Conservation (phyloP, 2,113 vertebrate genomes). For the Lepisosteus oculatus region DNA sequence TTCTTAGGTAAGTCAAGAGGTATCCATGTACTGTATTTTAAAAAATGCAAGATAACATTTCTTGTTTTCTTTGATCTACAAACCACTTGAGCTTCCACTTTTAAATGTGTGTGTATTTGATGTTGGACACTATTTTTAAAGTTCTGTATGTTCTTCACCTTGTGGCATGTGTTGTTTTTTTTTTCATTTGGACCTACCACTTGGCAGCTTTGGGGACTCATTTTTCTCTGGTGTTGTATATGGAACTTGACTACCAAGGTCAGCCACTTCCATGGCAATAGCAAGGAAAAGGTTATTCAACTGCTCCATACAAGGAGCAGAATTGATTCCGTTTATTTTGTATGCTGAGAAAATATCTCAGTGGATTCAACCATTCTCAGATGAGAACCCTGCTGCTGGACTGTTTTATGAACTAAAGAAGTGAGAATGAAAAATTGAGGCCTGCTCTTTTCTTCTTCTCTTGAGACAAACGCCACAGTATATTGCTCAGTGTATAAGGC, state of each 20-base stretch:
- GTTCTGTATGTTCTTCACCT: no score
- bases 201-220: background rate
- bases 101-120: no score
- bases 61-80: no score
- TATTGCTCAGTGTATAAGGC: background rate
- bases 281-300: slow-evolving; percentile 12
- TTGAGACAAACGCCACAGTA: slow-evolving; percentile 2
- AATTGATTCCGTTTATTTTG: slow-evolving; percentile 13
- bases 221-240: background rate
- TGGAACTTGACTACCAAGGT: background rate
- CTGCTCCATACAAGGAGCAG: background rate
- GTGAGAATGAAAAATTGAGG: slow-evolving; percentile 14
- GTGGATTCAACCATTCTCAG: background rate
- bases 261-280: slow-evolving; percentile 6
- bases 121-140: no score
- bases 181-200: background rate
- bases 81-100: no score
- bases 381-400: background rate
- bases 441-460: background rate
- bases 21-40: no score
- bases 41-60: no score
- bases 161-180: background rate
- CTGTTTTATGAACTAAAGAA: slow-evolving; percentile 8
- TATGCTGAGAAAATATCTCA: slow-evolving; percentile 6
- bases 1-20: no score